These are phyloP conservation scores for Guaruba guarouba DNA, from an alignment of 2,113 vertebrate species.

Conservation along the genomic window DNA sequence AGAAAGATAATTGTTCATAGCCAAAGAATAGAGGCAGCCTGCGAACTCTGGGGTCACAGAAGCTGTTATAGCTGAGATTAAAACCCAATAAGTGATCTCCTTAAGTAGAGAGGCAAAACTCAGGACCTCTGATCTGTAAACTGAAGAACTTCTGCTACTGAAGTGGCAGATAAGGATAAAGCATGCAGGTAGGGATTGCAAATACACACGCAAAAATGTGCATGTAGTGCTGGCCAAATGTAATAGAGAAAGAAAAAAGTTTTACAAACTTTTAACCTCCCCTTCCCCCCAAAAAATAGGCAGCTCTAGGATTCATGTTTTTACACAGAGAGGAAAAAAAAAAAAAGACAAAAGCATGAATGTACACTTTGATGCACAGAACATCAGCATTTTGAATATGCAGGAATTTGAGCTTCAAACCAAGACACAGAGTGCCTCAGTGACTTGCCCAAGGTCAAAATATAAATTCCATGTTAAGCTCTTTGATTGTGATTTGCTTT, in stretches of 20 bases:
- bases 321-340: not conserved
- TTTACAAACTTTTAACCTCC: not conserved
- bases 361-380: not conserved
- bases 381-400: slow-evolving; percentile 18
- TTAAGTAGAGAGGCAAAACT: not conserved
- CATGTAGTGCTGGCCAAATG: not conserved
- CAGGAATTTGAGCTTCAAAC: slow-evolving; percentile 4
- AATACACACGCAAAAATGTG: not conserved
- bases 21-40: not conserved
- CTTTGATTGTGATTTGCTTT: slow-evolving; percentile 50
- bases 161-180: not conserved
- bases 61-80: not conserved
- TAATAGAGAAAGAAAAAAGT: not conserved
- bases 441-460: slow-evolving; percentile 46
- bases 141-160: not conserved
- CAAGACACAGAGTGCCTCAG: not conserved
- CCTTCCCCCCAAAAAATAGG: not conserved
- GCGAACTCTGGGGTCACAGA: not conserved
- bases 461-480: not conserved
- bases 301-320: not conserved
- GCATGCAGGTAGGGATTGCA: not conserved
- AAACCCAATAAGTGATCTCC: not conserved
- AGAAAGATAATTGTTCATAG: not conserved
- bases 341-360: not conserved
- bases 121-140: not conserved